A percentile compares a stretch with the other conserved stretches of the same genome.
These are phyloP conservation scores for Malacoraja senta DNA, from an alignment of 2,797 vertebrate species.

Conservation along the genomic window DNA sequence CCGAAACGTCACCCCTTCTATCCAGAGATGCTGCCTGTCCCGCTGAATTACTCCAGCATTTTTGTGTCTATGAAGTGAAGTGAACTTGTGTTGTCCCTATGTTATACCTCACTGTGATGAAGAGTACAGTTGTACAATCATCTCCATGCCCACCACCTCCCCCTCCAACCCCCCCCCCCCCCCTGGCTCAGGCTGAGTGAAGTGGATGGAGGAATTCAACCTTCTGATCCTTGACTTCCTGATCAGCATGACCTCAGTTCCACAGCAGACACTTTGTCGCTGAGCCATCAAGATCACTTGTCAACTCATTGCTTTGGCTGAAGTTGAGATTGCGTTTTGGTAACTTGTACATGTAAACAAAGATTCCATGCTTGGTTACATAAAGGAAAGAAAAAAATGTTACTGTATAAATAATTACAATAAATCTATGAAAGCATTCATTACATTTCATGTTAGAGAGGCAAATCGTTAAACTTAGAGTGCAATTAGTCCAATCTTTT, in stretches of 20 bases:
- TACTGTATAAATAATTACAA: not conserved
- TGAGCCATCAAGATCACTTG: not conserved
- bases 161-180: not conserved
- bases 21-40: no score
- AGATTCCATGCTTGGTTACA: not conserved
- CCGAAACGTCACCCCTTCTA: no score
- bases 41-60: no score
- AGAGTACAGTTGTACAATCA: not conserved
- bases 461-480: not conserved
- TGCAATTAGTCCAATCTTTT: not conserved
- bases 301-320: not conserved
- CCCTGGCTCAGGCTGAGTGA: no score
- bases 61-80: no score
- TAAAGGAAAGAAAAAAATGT: not conserved
- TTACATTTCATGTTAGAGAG: not conserved
- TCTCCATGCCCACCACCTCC: not conserved
- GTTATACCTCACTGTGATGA: not conserved
- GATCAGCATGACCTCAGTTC: not conserved
- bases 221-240: not conserved
- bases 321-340: not conserved
- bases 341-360: not conserved
- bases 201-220: not conserved
- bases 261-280: not conserved
- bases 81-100: not conserved
- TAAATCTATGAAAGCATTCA: no score